These are phyloP conservation scores for Tupaia chinensis DNA, from an alignment of 2,113 vertebrate species.

Conservation along the genomic window DNA sequence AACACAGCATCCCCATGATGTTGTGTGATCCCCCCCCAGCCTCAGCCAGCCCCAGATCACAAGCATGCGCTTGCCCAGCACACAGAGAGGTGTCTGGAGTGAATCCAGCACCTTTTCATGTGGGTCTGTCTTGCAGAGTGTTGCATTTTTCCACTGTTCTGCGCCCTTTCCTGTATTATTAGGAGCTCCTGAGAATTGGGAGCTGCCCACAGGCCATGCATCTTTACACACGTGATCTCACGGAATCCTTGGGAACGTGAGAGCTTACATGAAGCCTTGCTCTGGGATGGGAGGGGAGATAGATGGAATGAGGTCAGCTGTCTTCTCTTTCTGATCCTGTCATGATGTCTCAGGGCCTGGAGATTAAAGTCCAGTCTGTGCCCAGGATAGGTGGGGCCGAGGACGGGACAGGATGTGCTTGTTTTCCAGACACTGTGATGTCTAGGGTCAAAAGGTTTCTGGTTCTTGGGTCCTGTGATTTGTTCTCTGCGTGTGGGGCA, in stretches of 20 bases:
- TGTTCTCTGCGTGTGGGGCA: neutral
- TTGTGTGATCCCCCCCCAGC: no score
- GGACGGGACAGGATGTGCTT: conserved; percentile 21
- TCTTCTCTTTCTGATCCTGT: conserved; percentile 26
- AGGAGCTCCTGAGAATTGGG: neutral
- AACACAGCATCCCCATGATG: no score
- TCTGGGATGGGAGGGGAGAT: neutral
- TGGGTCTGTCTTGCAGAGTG: no score
- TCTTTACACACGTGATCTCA: neutral
- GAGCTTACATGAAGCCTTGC: conserved; percentile 3
- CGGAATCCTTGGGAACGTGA: neutral
- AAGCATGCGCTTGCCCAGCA: no score
- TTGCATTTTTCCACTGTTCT: no score
- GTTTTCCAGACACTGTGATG: conserved; percentile 24
- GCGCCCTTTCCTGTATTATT: no score
- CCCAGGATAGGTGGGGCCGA: conserved; percentile 47
- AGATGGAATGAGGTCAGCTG: neutral
- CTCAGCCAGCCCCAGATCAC: no score
- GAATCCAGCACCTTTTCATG: no score
- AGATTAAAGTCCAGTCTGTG: conserved; percentile 69
- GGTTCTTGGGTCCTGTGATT: conserved; percentile 28
- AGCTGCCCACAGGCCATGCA: no score
- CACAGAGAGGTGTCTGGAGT: no score
- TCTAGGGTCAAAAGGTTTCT: conserved; percentile 61
- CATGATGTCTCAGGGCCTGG: neutral